Base-by-base conservation (phyloP, 2,797 vertebrate genomes). In the Benthosema pterotum region DNA sequence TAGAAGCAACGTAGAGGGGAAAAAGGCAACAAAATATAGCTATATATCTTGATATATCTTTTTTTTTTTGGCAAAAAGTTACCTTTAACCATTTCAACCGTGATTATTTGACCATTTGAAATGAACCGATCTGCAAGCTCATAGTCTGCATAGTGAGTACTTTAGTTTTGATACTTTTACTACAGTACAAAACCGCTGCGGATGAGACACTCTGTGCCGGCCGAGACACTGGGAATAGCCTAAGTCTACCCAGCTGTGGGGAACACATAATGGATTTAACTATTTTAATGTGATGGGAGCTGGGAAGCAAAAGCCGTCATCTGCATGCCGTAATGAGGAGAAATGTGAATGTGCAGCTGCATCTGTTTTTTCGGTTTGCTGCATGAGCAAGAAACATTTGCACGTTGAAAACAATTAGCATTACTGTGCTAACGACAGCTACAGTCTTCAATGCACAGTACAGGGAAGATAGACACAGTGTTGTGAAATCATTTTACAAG, bases 331-430 rank as follows among this genome's bases (percentile, higher is more conserved):
- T 77, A 78, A 82, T 75, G 71, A 80, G 32, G 42, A 58, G 19
- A 46, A 77, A 81, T 81, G 77, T 78, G 72, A 77, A 81, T 81
- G 77, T 78, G 72, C 71, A 77, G 42, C 32, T 50, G 66, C 83
- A 82, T 76, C 82, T 87, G 87, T 57, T 69, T 57, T 69, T 53
- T 25, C 67, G 67, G 53, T 46, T 53, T 69, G 72, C 51, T 38
- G 19, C 52, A 42, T 4, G 3, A 55, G 51, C 8, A 14, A 2
- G 57, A 54, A 49, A 65, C 42, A 42, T 45, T 43, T 14, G 47
- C 65, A 70, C 50, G 47, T 5, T 56, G 56, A 3, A 0, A 63
- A 42, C 54, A 55, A 60, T 67, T 71, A 52, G 50, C 57, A 19
- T 46, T n/a, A n/a, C n/a, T 22, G 5, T 5, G 42, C 57, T n/a